These are phyloP conservation scores for Alethe castanea DNA, from an alignment of 2,113 vertebrate genomes.

Conservation along the genomic window DNA sequence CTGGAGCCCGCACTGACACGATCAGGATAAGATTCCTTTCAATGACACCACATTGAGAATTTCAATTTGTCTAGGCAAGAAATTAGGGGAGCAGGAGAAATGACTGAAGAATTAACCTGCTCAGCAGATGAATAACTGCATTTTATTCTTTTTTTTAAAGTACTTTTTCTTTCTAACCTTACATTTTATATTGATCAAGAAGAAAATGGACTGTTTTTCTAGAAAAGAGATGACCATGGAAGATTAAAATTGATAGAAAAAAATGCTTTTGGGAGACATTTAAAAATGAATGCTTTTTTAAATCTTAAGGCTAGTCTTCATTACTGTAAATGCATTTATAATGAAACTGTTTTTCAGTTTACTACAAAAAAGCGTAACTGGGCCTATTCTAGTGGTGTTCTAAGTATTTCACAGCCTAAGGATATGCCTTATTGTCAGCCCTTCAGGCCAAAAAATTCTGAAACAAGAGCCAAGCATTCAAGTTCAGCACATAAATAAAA, in stretches of 20 bases:
- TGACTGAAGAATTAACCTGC: conserved; percentile 52
- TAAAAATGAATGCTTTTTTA: not conserved
- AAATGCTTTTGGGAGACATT: not conserved
- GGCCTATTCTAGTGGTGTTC: not conserved
- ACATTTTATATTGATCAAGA: not conserved
- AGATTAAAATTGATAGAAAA: not conserved
- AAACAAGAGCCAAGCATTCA: not conserved
- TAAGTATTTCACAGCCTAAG: not conserved
- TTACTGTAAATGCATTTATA: not conserved
- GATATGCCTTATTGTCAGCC: not conserved
- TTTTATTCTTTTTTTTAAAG: conserved; percentile 30
- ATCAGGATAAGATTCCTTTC: conserved; percentile 68
- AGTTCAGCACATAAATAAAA: not conserved
- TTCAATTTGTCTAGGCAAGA: conserved; percentile 58
- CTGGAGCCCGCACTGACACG: conserved; percentile 58
- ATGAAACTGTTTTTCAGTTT: not conserved
- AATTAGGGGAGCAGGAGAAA: conserved; percentile 50
- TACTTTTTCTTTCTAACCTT: not conserved
- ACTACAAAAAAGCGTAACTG: not conserved
- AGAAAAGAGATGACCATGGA: not conserved
- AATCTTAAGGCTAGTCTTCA: not conserved
- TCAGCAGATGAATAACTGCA: conserved; percentile 45
- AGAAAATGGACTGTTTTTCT: not conserved
- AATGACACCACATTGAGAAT: conserved; percentile 49
- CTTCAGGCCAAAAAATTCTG: not conserved